Evolutionary conservation across 2,888 invertebrate species (phyloP), one percentile per base, ranked within the genome.

Genomic region (Drosophila siamana): DNA sequence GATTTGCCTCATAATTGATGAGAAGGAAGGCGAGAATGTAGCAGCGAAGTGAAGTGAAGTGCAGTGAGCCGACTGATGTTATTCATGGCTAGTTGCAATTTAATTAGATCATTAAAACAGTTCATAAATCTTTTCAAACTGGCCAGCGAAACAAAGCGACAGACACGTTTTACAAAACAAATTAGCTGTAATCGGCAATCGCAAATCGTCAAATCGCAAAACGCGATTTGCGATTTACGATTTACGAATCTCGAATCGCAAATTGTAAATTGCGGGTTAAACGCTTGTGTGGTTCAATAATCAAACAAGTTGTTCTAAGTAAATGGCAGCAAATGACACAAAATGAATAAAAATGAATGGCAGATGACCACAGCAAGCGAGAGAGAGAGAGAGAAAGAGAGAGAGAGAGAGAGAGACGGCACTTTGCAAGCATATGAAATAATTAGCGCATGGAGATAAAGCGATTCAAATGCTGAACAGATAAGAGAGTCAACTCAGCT

Each of bases 51-150:
- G 15, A 15, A 30, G 22, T 43, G 75, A 57, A 56, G 61, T 77
- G 70, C 71, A 74, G 60, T 70, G 70, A 79, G 69, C 63, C 69
- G 71, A 24, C 63, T 57, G 81, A 74, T 74, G 77, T 69, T 82
- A 87, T 87, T 87, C 86, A 85, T 70, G 86, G 88, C 89, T 86
- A 83, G 88, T 79, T 85, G 85, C 84, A 75, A 85, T 88, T 90
- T 89, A 91, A 91, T 89, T 89, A 86, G 85, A 88, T 88, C 84
- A 80, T 88, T 90, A 87, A 88, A 80, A 70, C 82, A 78, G 80
- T 80, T 79, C 82, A 90, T 90, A 91, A 90, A 90, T 90, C 90
- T 89, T 85, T 73, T 63, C 55, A 46, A 61, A 73, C 60, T 36
- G 72, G 69, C 57, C 66, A 60, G 57, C 33, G n/a, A 33, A 33